Base-by-base conservation (phyloP, 2,797 vertebrate species). In the Gymnothorax reevesii region DNA sequence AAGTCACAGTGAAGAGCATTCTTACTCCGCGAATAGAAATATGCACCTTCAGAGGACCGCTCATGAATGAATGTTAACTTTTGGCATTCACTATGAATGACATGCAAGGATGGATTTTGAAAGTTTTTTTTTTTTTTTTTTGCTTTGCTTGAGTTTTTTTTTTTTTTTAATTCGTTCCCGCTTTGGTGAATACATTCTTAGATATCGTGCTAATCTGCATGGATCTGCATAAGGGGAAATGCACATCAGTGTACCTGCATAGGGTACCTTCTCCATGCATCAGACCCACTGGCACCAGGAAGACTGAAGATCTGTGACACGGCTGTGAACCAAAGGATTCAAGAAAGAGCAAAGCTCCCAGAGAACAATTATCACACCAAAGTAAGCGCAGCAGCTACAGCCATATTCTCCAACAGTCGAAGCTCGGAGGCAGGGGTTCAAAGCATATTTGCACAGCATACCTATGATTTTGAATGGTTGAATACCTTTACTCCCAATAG, bases 401-500 rank as follows among this genome's bases (percentile, higher is more conserved):
- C 75, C 27, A 75, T 73, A 57, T 59, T 52, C 66, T 64, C 22
- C 33, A 9, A 52, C 42, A 69, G 20, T 49, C 25, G 12, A 15
- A 75, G 73, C 33, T 42, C 33, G 13, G 73, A 20, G 73, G 33
- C 73, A 49, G 73, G 33, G 12, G 33, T 49, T 15, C 42, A 54
- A 33, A 84, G 86, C 25, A 86, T 77, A 85, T 59, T 84, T 3
- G 73, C 25, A 54, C 71, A 77, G 85, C 86, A 69, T 25, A 85
- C 69, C 66, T 79, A 15, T 82, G 83, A 75, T 55, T 57, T 66
- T 85, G 90, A 84, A 85, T 66, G 75, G 86, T 71, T 79, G 25
- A 86, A 86, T 86, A 82, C 59, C 86, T 89, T 85, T 88, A 89
- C 85, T 20, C 33, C 55, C 55, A 84, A 27, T 49, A 66, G 13